A percentile compares a stretch with the other conserved stretches of the same genome.
phyloP scores from a whole-genome alignment of 2,113 vertebrate species.

The Anseranas semipalmata region DNA sequence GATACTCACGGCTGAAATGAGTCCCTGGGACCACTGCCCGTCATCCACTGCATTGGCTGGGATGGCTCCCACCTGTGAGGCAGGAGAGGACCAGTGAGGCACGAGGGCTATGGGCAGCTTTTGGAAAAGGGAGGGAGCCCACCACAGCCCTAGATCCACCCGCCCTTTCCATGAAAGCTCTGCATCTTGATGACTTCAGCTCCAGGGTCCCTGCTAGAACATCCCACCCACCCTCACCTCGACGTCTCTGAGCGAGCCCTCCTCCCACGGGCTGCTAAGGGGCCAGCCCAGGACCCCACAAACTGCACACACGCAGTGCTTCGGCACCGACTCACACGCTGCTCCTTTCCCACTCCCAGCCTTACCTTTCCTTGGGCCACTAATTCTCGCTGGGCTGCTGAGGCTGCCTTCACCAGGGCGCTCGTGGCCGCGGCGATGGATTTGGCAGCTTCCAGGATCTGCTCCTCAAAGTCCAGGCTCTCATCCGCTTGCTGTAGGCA shows the following conservation, averaged over 20 bases:
- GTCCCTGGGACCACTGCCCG: constrained; percentile 98
- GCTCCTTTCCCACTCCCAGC: neutral
- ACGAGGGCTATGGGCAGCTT: neutral
- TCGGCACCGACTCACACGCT: neutral
- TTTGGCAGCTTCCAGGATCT: constrained; percentile 97
- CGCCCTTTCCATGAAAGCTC: neutral
- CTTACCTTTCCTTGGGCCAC: constrained; percentile 97
- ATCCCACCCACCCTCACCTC: neutral
- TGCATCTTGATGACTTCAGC: neutral
- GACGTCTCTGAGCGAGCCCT: neutral
- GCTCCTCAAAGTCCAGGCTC: constrained; percentile 97
- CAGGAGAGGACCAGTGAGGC: neutral
- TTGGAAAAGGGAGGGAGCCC: neutral
- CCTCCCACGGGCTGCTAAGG: neutral
- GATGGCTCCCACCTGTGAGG: constrained; percentile 89
- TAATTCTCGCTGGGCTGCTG: constrained; percentile 93
- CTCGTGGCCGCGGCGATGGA: constrained; percentile 97
- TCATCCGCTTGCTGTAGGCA: constrained; percentile 91
- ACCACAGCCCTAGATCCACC: neutral
- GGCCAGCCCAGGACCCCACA: neutral
- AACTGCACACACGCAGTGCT: neutral
- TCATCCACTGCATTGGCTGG: constrained; percentile 94
- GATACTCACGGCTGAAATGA: constrained; percentile 96
- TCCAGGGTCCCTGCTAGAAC: too few relatives aligned
- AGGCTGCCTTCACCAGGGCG: constrained; percentile 95